Conservation (phyloP, 2,797 vertebrate genomes). For the Triplophysa yarkandensis region DNA sequence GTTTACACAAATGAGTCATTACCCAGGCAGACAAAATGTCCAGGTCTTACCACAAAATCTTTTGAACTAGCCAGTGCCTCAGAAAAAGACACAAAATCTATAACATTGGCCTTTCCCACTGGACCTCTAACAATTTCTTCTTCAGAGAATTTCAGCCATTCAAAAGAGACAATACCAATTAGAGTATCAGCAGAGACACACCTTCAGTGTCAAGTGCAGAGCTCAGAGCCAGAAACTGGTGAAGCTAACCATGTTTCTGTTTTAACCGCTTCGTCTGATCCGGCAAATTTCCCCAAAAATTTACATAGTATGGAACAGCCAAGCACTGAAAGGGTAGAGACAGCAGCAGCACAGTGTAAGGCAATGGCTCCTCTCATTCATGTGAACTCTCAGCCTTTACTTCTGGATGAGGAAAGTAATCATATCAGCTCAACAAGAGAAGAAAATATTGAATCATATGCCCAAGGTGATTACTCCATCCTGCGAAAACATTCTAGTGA, state of each 20-base stretch:
- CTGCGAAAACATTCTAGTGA: conserved; percentile 25
- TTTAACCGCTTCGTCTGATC: conserved; percentile 18
- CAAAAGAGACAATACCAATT: conserved; percentile 37
- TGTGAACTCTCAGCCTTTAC: conserved; percentile 54
- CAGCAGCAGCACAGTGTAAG: conserved; percentile 33
- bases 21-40: conserved; percentile 53
- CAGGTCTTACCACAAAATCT: conserved; percentile 48
- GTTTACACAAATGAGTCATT: conserved; percentile 55
- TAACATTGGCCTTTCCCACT: conserved; percentile 34
- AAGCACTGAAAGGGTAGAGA: conserved; percentile 35
- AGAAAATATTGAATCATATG: conserved; percentile 22
- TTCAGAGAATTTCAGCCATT: conserved; percentile 38
- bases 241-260: conserved; percentile 45
- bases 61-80: conserved; percentile 53
- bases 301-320: conserved; percentile 41
- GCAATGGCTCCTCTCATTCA: conserved; percentile 47
- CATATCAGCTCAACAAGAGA: conserved; percentile 21
- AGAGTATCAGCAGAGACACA: conserved; percentile 32
- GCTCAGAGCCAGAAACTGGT: conserved; percentile 51
- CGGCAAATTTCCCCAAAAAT: conserved; percentile 24
- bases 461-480: conserved; percentile 33
- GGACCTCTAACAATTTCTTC: conserved; percentile 23
- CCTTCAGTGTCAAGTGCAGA: conserved; percentile 30
- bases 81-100: conserved; percentile 46
- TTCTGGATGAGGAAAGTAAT: conserved; percentile 45